phyloP scores from a whole-genome alignment of 2,113 vertebrate genomes.

The Rhinoptilus africanus region DNA sequence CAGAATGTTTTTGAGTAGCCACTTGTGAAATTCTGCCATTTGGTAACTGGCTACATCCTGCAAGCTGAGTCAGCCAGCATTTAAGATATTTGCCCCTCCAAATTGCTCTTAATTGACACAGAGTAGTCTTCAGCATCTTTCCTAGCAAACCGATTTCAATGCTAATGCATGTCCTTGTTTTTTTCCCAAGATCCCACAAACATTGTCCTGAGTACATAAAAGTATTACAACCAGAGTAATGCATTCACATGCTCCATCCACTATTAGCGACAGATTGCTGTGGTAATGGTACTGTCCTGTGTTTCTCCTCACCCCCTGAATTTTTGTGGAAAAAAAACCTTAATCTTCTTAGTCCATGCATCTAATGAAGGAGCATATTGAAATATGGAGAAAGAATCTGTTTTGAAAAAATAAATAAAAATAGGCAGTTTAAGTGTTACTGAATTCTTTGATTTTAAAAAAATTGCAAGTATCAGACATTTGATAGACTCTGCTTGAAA shows the following conservation, averaged over 20 bases:
- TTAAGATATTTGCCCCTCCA: not conserved
- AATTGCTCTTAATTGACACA: slow-evolving; percentile 39
- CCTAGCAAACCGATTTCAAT: not conserved
- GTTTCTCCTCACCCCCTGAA: not conserved
- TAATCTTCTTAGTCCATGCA: not conserved
- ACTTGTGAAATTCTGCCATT: not conserved
- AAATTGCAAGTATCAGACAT: not conserved
- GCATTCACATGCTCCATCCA: not conserved
- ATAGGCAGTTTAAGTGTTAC: not conserved
- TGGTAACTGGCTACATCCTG: not conserved
- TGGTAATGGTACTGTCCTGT: not conserved
- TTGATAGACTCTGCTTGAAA: not conserved
- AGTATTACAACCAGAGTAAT: not conserved
- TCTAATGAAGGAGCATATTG: not conserved
- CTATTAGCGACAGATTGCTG: not conserved
- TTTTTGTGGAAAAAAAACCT: not conserved
- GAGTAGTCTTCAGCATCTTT: not conserved
- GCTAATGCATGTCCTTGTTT: slow-evolving; percentile 10
- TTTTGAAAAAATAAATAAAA: not conserved
- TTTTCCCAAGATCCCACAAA: not conserved
- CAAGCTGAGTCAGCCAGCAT: slow-evolving; percentile 16
- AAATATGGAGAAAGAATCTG: not conserved
- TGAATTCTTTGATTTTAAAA: not conserved
- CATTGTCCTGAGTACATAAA: not conserved
- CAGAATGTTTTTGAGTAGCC: not conserved